A percentile compares a stretch with the other conserved stretches of the same genome.
These are phyloP conservation scores for Sebastes vulpes DNA, from an alignment of 2,797 vertebrate genomes.

Conservation along the genomic window DNA sequence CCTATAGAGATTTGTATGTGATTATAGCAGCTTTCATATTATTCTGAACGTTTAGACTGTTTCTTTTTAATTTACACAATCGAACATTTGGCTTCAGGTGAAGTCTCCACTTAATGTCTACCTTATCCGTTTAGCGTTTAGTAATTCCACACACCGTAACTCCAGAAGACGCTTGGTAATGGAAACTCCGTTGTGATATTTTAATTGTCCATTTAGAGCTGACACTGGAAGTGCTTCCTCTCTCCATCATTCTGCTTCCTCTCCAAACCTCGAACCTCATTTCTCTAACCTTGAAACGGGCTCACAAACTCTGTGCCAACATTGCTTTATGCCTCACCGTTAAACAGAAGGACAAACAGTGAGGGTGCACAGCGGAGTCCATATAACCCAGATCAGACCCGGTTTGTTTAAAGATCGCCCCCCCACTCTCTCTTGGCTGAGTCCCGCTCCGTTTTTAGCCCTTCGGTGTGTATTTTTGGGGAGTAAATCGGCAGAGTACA, in stretches of 20 bases:
- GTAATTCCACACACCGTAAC: fast-evolving
- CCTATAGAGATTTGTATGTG: background rate
- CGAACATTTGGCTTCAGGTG: background rate
- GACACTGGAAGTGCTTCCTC: background rate
- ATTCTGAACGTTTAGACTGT: too few species aligned
- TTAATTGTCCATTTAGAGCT: background rate
- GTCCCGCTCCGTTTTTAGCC: slow-evolving; percentile 20
- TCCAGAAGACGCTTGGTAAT: background rate
- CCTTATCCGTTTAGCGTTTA: background rate
- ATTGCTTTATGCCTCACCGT: slow-evolving; percentile 22
- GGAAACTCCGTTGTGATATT: background rate
- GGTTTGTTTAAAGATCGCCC: slow-evolving; percentile 21
- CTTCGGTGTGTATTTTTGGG: slow-evolving; percentile 36
- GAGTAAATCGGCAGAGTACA: slow-evolving; percentile 20
- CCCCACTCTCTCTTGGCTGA: background rate
- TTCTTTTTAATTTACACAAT: too few species aligned
- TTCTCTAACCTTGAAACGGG: background rate
- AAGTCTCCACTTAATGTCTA: background rate
- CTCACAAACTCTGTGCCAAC: slow-evolving; percentile 31
- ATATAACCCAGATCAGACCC: slow-evolving; percentile 28
- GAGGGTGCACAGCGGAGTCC: slow-evolving; percentile 31
- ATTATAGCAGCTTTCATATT: background rate
- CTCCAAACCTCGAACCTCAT: background rate
- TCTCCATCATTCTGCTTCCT: background rate
- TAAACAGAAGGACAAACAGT: slow-evolving; percentile 54